phyloP scores from a whole-genome alignment of 2,113 vertebrate species.

The Colinus virginianus region DNA sequence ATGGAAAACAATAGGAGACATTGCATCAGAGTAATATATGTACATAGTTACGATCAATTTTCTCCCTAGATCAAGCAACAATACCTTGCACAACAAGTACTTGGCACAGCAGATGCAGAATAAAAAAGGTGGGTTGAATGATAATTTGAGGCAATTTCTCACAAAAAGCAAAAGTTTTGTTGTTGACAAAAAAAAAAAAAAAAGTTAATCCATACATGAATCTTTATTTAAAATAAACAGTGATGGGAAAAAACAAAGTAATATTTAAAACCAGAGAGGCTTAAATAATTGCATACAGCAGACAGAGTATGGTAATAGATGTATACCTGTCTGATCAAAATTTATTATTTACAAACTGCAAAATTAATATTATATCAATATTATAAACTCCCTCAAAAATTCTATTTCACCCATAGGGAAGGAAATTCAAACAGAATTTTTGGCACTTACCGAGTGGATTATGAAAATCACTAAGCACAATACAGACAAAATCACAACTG shows the following conservation, averaged over 20 bases:
- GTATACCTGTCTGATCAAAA: background rate
- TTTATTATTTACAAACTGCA: background rate
- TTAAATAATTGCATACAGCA: background rate
- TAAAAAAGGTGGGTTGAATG: background rate
- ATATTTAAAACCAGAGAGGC: background rate
- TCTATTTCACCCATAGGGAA: background rate
- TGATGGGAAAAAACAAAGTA: background rate
- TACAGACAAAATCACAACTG: background rate
- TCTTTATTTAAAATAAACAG: background rate
- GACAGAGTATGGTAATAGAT: background rate
- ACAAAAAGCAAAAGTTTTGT: background rate
- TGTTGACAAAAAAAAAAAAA: background rate
- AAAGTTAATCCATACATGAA: background rate
- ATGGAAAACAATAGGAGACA: too few relatives aligned
- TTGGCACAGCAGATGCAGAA: background rate
- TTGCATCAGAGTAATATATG: background rate
- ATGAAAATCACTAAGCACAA: background rate
- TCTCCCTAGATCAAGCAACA: background rate
- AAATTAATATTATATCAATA: background rate
- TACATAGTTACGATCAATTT: background rate
- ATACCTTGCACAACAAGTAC: background rate
- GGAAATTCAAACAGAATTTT: background rate
- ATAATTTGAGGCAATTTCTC: background rate
- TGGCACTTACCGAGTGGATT: background rate
- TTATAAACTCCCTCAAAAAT: background rate